Conservation (phyloP, 2,113 vertebrate species). For the Crotalus horridus region DNA sequence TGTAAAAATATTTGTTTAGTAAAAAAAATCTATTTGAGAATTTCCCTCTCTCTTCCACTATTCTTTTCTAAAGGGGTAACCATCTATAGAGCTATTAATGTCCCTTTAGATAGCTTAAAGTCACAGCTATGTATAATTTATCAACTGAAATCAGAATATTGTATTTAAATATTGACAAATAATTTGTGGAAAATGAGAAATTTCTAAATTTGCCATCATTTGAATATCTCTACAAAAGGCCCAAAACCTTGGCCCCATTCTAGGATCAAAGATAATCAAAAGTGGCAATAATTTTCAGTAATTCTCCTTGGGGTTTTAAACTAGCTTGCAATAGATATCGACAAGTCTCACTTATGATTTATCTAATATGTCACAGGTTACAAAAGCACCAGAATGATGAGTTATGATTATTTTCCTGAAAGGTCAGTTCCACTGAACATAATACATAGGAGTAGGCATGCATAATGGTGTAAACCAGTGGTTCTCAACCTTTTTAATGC, state of each 20-base stretch:
- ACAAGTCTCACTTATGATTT: background rate
- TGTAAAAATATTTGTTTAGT: constrained; percentile 24
- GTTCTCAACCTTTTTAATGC: too few species aligned
- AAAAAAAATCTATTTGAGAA: background rate
- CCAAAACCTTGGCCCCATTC: constrained; percentile 11
- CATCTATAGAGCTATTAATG: constrained; percentile 24
- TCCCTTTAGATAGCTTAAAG: constrained; percentile 57
- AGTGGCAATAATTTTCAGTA: background rate
- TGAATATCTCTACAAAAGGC: constrained; percentile 29
- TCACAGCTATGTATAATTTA: constrained; percentile 61
- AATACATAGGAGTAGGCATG: background rate
- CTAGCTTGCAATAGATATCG: background rate
- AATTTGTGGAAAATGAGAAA: background rate
- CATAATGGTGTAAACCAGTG: background rate
- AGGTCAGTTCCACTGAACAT: background rate
- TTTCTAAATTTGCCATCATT: background rate
- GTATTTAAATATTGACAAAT: constrained; percentile 26
- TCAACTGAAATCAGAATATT: constrained; percentile 45
- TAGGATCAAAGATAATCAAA: constrained; percentile 24
- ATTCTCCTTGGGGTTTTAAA: background rate
- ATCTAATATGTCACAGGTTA: background rate
- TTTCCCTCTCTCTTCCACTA: background rate
- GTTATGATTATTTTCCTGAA: background rate
- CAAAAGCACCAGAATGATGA: background rate
- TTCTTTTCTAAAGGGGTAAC: constrained; percentile 5